Evolutionary conservation across 2,888 invertebrate genomes (phyloP).

Genomic region (Pharmacophagus antenor): DNA sequence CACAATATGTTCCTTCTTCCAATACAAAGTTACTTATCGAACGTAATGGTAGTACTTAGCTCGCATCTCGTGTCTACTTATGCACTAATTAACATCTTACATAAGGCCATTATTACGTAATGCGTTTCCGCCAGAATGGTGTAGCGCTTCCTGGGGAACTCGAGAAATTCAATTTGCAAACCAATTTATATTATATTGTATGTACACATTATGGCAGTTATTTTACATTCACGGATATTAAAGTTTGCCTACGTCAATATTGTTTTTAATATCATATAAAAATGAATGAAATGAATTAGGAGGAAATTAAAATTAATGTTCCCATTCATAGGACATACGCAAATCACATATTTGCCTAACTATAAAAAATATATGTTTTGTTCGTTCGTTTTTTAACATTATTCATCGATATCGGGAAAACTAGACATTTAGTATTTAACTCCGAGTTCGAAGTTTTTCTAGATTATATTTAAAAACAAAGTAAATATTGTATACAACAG

Average conservation of each 20-base stretch:
- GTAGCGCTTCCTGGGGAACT: constrained; percentile 11
- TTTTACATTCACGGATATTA: too few relatives aligned
- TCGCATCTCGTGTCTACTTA: constrained; percentile 16
- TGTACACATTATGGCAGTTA: not conserved
- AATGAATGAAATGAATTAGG: not conserved
- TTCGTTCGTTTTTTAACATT: constrained; percentile 21
- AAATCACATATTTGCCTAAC: not conserved
- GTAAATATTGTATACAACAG: constrained; percentile 23
- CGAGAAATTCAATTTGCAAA: not conserved
- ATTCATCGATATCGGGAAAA: constrained; percentile 21
- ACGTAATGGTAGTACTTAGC: constrained; percentile 9
- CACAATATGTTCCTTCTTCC: not conserved
- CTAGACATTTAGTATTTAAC: constrained; percentile 15
- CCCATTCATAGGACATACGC: not conserved
- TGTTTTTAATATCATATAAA: not conserved
- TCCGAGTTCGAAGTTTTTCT: constrained; percentile 17
- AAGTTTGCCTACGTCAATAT: not conserved
- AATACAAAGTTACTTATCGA: constrained; percentile 5
- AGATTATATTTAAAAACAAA: constrained; percentile 21
- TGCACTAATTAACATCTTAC: constrained; percentile 21
- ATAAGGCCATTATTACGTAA: constrained; percentile 22
- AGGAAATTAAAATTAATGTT: too few relatives aligned
- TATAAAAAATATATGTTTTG: constrained; percentile 9
- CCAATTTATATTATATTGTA: not conserved
- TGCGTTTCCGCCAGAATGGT: constrained; percentile 11